Evolutionary conservation across 35 echinoderm and acorn worm species (phyloP), one percentile per base, ranked within the genome.

Genomic region (Stichopus chloronotus): DNA sequence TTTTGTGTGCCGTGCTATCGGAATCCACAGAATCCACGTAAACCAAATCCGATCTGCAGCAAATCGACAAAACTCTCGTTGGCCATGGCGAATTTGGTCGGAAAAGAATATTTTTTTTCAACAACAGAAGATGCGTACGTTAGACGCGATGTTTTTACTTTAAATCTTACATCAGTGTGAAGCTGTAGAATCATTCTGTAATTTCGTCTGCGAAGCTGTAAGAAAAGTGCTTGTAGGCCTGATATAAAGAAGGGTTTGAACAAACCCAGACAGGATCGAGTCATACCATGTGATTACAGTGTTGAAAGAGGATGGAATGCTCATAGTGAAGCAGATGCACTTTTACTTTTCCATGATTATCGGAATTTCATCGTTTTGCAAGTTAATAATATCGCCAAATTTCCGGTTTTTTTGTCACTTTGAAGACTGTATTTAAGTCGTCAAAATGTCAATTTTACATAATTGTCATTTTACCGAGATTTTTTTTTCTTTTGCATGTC

Each of bases 201-300:
- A 43, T 43, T 43, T 43, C 30, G 30, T 43, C 1, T 43, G 30
- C 30, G 72, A 77, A 77, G 17, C 8, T 77, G 4, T 77, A 77
- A 25, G n/a, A 77, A 77, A 77, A 77, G 72, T 22, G 72, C 72
- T 5, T 9, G 72, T 22, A 17, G n/a, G n/a, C n/a, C n/a, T n/a
- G n/a, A 77, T 25, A 77, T 77, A 77, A 77, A 19, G 72, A 22
- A 77, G 72, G 72, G 4, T 4, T 77, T 5, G 72, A 77, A 77
- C 72, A 77, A 77, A 77, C 72, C 4, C 72, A 77, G 72, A 77
- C 25, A 77, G 72, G 72, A 76, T 22, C 72, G 72, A 77, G 72
- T 77, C 72, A 77, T 22, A 77, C 72, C 25, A 5, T 77, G 19
- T 22, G n/a, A 77, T 77, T 19, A 77, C 4, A 77, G 9, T 8